These are phyloP conservation scores for Actinernus sp. DNA, from an alignment of 92 coral and sea anemone genomes.

Conservation along the genomic window DNA sequence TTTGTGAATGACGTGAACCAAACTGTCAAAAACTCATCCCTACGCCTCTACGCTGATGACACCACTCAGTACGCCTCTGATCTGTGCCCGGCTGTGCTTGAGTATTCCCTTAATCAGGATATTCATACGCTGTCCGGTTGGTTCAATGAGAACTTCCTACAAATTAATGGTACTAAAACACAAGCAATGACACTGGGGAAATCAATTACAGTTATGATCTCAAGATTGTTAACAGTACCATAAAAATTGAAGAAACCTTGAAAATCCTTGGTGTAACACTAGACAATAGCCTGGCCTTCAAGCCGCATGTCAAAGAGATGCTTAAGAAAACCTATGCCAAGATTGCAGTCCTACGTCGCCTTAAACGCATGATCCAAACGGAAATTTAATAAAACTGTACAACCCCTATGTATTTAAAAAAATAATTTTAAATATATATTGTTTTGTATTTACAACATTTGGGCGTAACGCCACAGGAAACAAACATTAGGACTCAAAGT, in stretches of 20 bases:
- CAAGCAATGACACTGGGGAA: conserved; percentile 51
- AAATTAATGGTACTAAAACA: conserved; percentile 27
- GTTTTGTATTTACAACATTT: no score
- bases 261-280: conserved; percentile 55
- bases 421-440: no score
- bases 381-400: no score
- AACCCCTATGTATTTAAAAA: no score
- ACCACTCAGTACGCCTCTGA: conserved; percentile 29
- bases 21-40: conserved; percentile 8
- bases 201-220: conserved; percentile 29
- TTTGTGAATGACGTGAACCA: conserved; percentile 2
- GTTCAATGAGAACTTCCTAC: conserved; percentile 38
- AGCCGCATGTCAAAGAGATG: conserved; percentile 40
- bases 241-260: conserved; percentile 22
- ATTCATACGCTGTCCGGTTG: conserved; percentile 11
- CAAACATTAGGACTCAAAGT: no score
- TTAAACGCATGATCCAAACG: no score
- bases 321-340: conserved; percentile 43
- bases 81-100: conserved; percentile 12
- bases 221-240: conserved; percentile 3
- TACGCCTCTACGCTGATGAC: conserved; percentile 39
- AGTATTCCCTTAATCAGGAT: conserved; percentile 39
- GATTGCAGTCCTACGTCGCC: conserved; percentile 45
- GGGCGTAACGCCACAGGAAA: no score
- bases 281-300: conserved; percentile 9